These are phyloP conservation scores for Zoanthus sansibaricus DNA, from an alignment of 92 coral and sea anemone species.

Conservation along the genomic window DNA sequence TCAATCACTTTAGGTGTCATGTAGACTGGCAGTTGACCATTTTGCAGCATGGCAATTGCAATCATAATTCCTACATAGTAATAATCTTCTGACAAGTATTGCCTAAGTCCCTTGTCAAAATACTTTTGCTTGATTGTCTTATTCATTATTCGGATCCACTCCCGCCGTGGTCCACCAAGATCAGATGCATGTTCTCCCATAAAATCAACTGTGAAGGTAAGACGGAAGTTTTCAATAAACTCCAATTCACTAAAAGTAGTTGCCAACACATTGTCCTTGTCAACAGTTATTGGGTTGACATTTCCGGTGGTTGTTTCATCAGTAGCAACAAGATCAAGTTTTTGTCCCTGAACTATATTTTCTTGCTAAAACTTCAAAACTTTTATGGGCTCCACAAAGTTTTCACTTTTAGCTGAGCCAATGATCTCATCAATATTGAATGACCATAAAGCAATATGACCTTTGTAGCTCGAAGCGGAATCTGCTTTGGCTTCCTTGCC, in stretches of 20 bases:
- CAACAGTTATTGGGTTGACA: conserved; percentile 25
- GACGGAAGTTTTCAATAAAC: conserved; percentile 47
- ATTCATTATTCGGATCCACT: conserved; percentile 62
- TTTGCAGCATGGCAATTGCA: conserved; percentile 61
- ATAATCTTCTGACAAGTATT: conserved; percentile 51
- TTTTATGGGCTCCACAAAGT: too few species aligned
- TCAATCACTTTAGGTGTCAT: too few species aligned
- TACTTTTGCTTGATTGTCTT: conserved; percentile 55
- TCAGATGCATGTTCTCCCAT: conserved; percentile 57
- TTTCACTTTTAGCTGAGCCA: too few species aligned
- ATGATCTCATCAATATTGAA: too few species aligned
- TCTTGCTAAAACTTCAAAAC: too few species aligned
- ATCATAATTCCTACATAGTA: conserved; percentile 61
- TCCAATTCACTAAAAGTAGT: conserved; percentile 66
- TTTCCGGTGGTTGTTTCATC: too few species aligned
- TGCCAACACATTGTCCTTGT: conserved; percentile 45
- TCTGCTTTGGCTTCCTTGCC: too few species aligned
- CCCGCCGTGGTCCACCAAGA: conserved; percentile 60
- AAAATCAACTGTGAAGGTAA: conserved; percentile 67
- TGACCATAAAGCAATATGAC: too few species aligned
- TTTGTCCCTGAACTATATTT: too few species aligned
- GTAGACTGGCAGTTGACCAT: conserved; percentile 60
- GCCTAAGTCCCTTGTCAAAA: conserved; percentile 56
- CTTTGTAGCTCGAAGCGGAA: too few species aligned
- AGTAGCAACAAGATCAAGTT: too few species aligned